Base-by-base conservation (phyloP, 1,140 invertebrate species). In the Sitophilus oryzae region DNA sequence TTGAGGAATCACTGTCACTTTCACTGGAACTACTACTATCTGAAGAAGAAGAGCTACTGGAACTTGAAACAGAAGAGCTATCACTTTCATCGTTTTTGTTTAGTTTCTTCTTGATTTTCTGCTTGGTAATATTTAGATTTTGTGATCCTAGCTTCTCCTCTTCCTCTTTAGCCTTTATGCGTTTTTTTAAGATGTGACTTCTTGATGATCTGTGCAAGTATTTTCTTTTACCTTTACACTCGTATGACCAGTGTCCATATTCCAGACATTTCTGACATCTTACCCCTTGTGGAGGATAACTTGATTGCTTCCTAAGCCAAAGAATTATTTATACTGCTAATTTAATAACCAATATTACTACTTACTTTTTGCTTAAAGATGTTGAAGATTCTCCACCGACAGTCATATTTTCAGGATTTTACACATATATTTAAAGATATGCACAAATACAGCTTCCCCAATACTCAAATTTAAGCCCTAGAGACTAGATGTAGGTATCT, bases 261-360 rank as follows among this genome's bases (percentile, higher is more conserved):
- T 93, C 86, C 35, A 93, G 73, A 70, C 92, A 96, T 74, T 94
- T 96, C 67, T 95, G 91, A 69, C 92, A 96, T 37, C 85, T 78
- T 53, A 89, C 79, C 36, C 79, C 82, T 69, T 84, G 79, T 9
- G 60, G 56, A 25, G 56, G 52, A 21, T 50, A 58, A 19, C 16
- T 38, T 36, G 42, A 38, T 14, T 45, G 19, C 38, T 56, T 56
- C 20, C 53, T 56, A 44, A 37, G 42, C 41, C 1, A 22, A 43
- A 37, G 22, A n/a, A 22, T 42, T 50, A 20, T n/a, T 9, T 19
- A 34, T 20, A 37, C 2, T 5, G 11, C 14, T n/a, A 38, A 11
- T 49, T 49, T 19, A 19, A 37, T 14, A n/a, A 30, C 14, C 8
- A 38, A n/a, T 38, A 14, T 5, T 16, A 21, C 1, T 42, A 18